Conservation (phyloP, 2,113 vertebrate genomes). For the Rissa tridactyla region DNA sequence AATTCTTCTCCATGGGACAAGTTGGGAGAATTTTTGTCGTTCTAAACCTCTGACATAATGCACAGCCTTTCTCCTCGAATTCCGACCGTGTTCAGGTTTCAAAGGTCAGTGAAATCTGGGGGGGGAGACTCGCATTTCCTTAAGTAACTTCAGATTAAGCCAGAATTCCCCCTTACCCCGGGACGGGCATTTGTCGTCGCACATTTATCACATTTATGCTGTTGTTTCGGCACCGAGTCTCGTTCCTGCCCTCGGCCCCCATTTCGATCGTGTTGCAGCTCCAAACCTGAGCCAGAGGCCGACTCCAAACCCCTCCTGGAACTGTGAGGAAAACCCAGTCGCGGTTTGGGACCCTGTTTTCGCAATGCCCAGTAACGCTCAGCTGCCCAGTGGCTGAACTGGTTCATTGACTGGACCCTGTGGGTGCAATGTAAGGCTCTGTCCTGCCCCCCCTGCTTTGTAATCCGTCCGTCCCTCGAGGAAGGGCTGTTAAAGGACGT, state of each 20-base stretch:
- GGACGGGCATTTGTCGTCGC: fast-evolving
- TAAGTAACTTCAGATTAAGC: background rate
- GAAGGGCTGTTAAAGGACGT: background rate
- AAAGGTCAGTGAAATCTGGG: background rate
- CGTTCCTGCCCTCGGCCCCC: fast-evolving
- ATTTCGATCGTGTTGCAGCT: fast-evolving
- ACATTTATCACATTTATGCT: background rate
- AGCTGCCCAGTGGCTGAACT: background rate
- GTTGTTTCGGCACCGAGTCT: background rate
- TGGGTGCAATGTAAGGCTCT: background rate
- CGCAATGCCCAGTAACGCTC: fast-evolving
- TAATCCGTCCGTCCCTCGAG: too few species aligned
- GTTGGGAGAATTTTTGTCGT: background rate
- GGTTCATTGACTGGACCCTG: background rate
- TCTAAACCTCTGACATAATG: background rate
- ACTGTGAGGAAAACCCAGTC: background rate
- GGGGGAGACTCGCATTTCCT: background rate
- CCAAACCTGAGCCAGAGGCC: background rate
- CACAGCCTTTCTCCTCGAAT: background rate
- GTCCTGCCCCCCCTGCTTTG: too few species aligned
- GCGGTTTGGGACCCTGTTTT: background rate
- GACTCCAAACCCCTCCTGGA: background rate
- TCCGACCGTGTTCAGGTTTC: background rate
- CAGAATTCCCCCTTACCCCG: background rate
- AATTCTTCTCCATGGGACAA: background rate